phyloP scores from a whole-genome alignment of 2,113 vertebrate genomes.

The Mesembrinibis cayennensis region DNA sequence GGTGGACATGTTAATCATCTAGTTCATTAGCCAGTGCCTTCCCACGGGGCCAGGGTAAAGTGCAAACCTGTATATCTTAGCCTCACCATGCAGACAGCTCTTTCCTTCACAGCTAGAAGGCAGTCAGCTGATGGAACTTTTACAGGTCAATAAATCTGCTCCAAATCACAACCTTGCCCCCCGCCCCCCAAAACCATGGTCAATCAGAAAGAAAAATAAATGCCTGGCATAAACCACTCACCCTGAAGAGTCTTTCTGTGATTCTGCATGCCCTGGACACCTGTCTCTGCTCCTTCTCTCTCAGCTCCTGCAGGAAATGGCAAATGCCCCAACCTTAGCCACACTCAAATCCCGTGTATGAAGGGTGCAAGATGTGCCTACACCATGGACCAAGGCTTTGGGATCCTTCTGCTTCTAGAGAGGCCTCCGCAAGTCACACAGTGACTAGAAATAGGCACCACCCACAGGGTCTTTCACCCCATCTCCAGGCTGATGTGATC shows the following conservation, averaged over 20 bases:
- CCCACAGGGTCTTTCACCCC: background rate
- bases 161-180: background rate
- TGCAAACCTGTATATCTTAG: background rate
- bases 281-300: background rate
- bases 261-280: rapidly evolving
- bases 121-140: background rate
- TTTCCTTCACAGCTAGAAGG: background rate
- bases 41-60: background rate
- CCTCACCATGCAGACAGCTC: background rate
- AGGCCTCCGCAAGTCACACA: background rate
- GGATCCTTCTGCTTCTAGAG: background rate
- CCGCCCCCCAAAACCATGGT: rapidly evolving
- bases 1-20: background rate
- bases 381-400: background rate
- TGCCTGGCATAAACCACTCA: background rate
- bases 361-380: background rate
- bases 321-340: background rate
- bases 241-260: background rate
- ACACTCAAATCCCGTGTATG: rapidly evolving
- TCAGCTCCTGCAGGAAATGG: background rate
- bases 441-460: background rate
- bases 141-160: background rate
- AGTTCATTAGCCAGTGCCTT: background rate
- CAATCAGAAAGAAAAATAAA: background rate
- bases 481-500: background rate